phyloP scores from a whole-genome alignment of 2,797 vertebrate species.

The Heteromormyrus szaboi region DNA sequence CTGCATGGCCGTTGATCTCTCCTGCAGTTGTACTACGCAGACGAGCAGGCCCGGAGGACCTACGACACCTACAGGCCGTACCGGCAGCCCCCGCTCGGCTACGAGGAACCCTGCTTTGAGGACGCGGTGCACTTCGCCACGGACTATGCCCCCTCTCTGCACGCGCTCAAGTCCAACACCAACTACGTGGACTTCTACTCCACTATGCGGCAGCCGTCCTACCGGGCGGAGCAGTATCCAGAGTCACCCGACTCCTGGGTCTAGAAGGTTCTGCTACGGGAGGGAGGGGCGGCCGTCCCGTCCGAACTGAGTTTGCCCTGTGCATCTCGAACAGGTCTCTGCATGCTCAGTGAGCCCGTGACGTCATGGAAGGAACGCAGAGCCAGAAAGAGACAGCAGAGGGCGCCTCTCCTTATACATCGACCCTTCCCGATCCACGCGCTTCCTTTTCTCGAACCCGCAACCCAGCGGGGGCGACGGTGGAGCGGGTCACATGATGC shows the following conservation, averaged over 20 bases:
- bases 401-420: conserved; percentile 41
- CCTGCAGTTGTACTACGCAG: conserved; percentile 84
- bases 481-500: conserved; percentile 55
- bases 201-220: conserved; percentile 84
- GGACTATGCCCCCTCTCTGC: conserved; percentile 73
- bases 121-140: conserved; percentile 75
- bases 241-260: conserved; percentile 98
- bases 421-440: neutral
- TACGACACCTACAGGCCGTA: conserved; percentile 87
- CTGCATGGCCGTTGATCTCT: neutral
- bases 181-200: conserved; percentile 99
- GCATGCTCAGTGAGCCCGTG: conserved; percentile 52
- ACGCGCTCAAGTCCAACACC: conserved; percentile 87
- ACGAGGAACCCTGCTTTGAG: conserved; percentile 82
- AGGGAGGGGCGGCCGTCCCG: conserved; percentile 21
- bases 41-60: conserved; percentile 80
- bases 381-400: neutral
- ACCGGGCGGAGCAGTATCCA: conserved; percentile 88
- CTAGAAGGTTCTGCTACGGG: conserved; percentile 49
- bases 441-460: conserved; percentile 51
- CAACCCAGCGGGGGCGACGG: conserved; percentile 64
- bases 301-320: conserved; percentile 50
- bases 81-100: conserved; percentile 87
- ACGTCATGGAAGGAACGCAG: conserved; percentile 54
- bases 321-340: conserved; percentile 50